Percentiles rank a stretch among this genome's conserved stretches.
phyloP scores from a whole-genome alignment of 2,888 invertebrate species.

The Pterostichus niger region DNA sequence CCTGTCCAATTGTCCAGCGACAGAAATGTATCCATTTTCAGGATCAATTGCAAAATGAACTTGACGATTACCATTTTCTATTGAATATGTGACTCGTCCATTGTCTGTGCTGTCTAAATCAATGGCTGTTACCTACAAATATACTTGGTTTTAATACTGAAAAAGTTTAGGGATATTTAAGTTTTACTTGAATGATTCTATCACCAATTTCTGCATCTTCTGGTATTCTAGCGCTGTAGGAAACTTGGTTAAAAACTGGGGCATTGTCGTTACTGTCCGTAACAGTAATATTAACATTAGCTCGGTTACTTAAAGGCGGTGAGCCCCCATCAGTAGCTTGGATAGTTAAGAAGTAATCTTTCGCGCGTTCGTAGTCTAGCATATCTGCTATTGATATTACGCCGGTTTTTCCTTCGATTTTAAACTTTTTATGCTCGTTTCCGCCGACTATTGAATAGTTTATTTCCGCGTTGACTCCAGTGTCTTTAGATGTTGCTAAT shows the following conservation, averaged over 20 bases:
- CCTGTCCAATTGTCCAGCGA: slow-evolving; percentile 88
- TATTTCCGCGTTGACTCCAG: slow-evolving; percentile 95
- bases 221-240: slow-evolving; percentile 87
- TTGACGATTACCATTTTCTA: slow-evolving; percentile 87
- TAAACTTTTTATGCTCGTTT: slow-evolving; percentile 92
- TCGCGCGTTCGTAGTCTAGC: slow-evolving; percentile 92
- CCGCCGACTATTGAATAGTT: slow-evolving; percentile 92
- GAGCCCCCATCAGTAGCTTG: slow-evolving; percentile 94
- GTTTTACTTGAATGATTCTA: slow-evolving; percentile 82
- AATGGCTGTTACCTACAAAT: slow-evolving; percentile 81
- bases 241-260: slow-evolving; percentile 88
- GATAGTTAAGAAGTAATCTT: slow-evolving; percentile 91
- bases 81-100: slow-evolving; percentile 88
- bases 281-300: slow-evolving; percentile 91
- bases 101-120: slow-evolving; percentile 92
- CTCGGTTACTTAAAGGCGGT: slow-evolving; percentile 93
- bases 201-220: slow-evolving; percentile 89
- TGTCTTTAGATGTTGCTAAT: slow-evolving; percentile 94
- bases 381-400: slow-evolving; percentile 87
- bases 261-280: slow-evolving; percentile 93
- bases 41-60: slow-evolving; percentile 89
- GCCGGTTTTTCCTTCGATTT: slow-evolving; percentile 86
- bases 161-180: too few species aligned
- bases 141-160: too few species aligned
- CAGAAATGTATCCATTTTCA: slow-evolving; percentile 87